Evolutionary conservation across 2,888 invertebrate genomes (phyloP), one percentile per base, ranked within the genome.

Genomic region (Myopa tessellatipennis): DNA sequence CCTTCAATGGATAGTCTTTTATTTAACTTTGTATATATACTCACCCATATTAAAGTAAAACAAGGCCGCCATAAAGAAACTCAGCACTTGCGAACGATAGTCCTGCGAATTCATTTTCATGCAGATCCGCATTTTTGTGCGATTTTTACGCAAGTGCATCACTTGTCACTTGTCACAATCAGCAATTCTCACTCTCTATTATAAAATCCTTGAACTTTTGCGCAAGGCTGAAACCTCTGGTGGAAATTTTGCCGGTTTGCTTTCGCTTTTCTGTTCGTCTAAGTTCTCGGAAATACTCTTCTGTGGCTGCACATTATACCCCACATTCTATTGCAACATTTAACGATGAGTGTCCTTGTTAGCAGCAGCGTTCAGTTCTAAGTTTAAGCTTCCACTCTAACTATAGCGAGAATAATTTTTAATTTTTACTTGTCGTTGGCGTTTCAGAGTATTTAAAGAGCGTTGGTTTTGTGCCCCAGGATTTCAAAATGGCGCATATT

Each of bases 1-100:
- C 45, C 3, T 8, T 6, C 3, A 45, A 45, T 45, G 6, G 6
- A 45, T 10, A 1, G 1, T 45, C 10, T 8, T 45, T 8, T 45
- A 10, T 45, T 6, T 45, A 45, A 6, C 6, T 45, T 6, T 45
- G 10, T 45, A 10, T 45, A 50, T 77, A 14, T 40, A 86, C 87
- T 85, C 81, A 86, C 86, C 86, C 79, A 86, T 82, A 82, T 81
- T 81, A 74, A 84, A 80, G 60, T 82, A 85, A 77, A 86, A 83
- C 77, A 85, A 82, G 75, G 83, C 81, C n/a, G 82, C 83, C 72
- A 85, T 81, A 60, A 86, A 81, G 75, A 84, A 82, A 79, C 85
- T 84, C 68, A 82, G 79, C 79, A 85, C 76, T 77, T 83, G 83
- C 78, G 75, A 73, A 75, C 82, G 79, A 45, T 38, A 14, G 70